These are phyloP conservation scores for Peromyscus attwateri DNA, from an alignment of 2,797 vertebrate genomes.

Conservation along the genomic window DNA sequence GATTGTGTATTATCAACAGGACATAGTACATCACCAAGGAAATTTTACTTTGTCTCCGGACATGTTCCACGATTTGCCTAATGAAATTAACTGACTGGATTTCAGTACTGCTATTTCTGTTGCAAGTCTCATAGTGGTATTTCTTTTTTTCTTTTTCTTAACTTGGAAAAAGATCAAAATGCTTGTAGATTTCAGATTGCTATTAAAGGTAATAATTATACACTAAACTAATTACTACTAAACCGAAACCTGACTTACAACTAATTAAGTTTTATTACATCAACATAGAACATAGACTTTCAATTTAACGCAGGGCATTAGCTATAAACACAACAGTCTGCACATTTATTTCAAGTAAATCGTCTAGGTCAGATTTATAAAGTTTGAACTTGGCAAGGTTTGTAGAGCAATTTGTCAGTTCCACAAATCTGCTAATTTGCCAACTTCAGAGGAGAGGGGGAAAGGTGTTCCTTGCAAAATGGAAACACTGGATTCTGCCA, in stretches of 20 bases:
- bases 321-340: conserved; percentile 81
- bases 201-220: conserved; percentile 89
- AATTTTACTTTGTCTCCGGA: conserved; percentile 65
- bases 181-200: conserved; percentile 86
- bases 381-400: conserved; percentile 74
- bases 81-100: conserved; percentile 83
- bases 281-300: conserved; percentile 85
- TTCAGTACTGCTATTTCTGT: conserved; percentile 81
- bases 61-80: conserved; percentile 79
- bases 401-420: conserved; percentile 77
- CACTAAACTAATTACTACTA: conserved; percentile 89
- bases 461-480: conserved; percentile 34
- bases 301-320: conserved; percentile 83
- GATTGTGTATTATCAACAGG: conserved; percentile 43
- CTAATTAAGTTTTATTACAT: conserved; percentile 89
- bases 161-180: conserved; percentile 88
- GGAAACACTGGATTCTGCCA: not conserved
- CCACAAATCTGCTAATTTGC: conserved; percentile 75
- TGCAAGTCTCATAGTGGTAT: conserved; percentile 80
- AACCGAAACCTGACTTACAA: conserved; percentile 88
- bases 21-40: conserved; percentile 53
- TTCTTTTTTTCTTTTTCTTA: conserved; percentile 76
- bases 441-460: conserved; percentile 17
- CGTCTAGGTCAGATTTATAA: conserved; percentile 81
- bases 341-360: conserved; percentile 83